Evolutionary conservation across 2,888 invertebrate species (phyloP), one percentile per base, ranked within the genome.

Genomic region (Muscina levida): DNA sequence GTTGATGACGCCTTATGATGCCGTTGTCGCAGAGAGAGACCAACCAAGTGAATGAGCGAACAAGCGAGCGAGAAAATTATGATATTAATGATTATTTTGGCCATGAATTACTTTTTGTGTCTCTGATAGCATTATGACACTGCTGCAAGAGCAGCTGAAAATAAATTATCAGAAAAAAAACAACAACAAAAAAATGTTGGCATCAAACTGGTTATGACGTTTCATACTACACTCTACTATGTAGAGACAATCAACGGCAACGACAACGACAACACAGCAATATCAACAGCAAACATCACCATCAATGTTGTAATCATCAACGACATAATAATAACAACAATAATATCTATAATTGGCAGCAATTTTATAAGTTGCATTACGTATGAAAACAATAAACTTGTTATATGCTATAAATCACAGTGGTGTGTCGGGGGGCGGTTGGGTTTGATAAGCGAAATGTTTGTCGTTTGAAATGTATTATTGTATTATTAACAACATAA

Each of bases 61-160:
- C 15, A 17, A 46, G 15, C 15, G 46, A 17, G 8, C 31, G 8
- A 31, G 31, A 31, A 31, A 8, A 5, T 8, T 2, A 15, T 15
- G 46, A 46, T 48, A 8, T 48, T 48, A 48, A 48, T 48, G 19
- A 48, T 48, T 48, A 15, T n/a, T 3, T 48, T 48, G 48, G 48
- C 48, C 48, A 48, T 48, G 48, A 48, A 48, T 48, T 48, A 19
- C 5, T 15, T 48, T 48, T 48, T 19, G 5, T 6, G 2, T n/a
- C 3, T 2, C 10, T 42, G 2, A 13, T 42, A n/a, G n/a, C 17
- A 46, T 48, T 48, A 48, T 17, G 15, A 10, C 48, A 48, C 48
- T 10, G 8, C 48, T 1, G 19, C 48, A 17, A 48, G 48, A 4
- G 10, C 31, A 31, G 31, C 31, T 31, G 31, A 31, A 31, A 31